These are phyloP conservation scores for Austrofundulus limnaeus DNA, from an alignment of 2,113 vertebrate genomes.

Conservation along the genomic window DNA sequence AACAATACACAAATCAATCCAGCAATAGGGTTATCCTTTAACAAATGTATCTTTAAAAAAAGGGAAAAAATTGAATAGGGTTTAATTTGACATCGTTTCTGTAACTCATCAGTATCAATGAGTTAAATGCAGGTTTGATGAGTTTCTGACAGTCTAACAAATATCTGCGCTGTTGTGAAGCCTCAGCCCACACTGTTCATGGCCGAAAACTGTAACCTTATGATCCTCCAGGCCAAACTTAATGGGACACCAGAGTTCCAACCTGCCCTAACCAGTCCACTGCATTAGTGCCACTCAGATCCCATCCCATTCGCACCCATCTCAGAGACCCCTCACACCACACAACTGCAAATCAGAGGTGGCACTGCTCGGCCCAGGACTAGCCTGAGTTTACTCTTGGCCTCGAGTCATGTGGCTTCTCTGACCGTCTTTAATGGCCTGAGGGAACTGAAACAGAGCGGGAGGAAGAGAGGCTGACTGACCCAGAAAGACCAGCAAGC, in stretches of 20 bases:
- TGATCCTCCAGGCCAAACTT: conserved; percentile 77
- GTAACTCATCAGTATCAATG: too few relatives aligned
- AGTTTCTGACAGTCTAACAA: conserved; percentile 35
- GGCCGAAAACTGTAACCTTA: conserved; percentile 76
- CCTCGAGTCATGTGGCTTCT: conserved; percentile 57
- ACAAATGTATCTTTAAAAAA: too few relatives aligned
- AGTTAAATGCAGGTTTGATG: not conserved
- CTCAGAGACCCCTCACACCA: conserved; percentile 58
- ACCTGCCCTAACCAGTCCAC: conserved; percentile 75
- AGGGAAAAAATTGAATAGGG: too few relatives aligned
- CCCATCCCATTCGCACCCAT: conserved; percentile 59
- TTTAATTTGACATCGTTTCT: too few relatives aligned
- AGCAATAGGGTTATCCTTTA: too few relatives aligned
- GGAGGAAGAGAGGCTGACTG: conserved; percentile 32
- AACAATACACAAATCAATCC: too few relatives aligned
- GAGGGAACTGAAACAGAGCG: conserved; percentile 50
- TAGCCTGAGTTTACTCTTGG: conserved; percentile 76
- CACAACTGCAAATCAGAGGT: conserved; percentile 70
- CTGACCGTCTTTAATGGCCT: conserved; percentile 58
- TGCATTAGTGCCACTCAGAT: conserved; percentile 73
- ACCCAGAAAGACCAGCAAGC: conserved; percentile 69
- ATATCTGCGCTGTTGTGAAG: conserved; percentile 34
- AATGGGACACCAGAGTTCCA: conserved; percentile 80
- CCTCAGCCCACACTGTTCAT: conserved; percentile 67
- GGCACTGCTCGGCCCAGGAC: conserved; percentile 75